These are phyloP conservation scores for Thamnophis elegans DNA, from an alignment of 2,797 vertebrate species.

Conservation along the genomic window DNA sequence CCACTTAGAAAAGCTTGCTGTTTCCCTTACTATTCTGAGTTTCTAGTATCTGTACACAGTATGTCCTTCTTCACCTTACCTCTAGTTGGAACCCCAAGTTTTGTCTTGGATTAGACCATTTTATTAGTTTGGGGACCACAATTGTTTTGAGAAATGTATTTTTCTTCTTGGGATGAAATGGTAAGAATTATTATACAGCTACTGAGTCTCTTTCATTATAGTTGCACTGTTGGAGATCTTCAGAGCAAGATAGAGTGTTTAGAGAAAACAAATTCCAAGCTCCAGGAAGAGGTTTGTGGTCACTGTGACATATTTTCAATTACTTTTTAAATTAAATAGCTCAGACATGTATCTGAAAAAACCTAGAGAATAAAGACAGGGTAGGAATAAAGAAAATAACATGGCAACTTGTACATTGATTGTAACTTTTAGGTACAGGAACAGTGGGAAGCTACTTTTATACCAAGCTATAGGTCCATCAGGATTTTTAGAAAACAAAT, in stretches of 20 bases:
- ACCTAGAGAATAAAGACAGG: not conserved
- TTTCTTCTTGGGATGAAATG: not conserved
- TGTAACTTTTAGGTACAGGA: not conserved
- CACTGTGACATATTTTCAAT: not conserved
- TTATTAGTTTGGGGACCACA: not conserved
- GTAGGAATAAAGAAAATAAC: not conserved
- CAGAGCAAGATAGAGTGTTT: slow-evolving; percentile 94
- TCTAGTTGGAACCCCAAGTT: not conserved
- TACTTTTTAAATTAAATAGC: not conserved
- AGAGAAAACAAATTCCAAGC: slow-evolving; percentile 95
- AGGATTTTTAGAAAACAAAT: not conserved
- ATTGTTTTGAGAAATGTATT: not conserved
- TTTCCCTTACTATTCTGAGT: not conserved
- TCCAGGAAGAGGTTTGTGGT: slow-evolving; percentile 90
- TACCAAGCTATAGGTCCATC: not conserved
- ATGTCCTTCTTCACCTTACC: not conserved
- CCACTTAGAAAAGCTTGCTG: not conserved
- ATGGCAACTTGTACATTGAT: not conserved
- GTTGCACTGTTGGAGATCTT: slow-evolving; percentile 92
- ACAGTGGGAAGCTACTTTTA: not conserved
- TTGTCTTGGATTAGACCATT: not conserved
- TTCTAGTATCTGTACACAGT: not conserved
- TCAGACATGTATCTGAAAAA: not conserved
- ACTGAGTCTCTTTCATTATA: slow-evolving; percentile 48
- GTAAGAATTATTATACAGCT: not conserved